Evolutionary conservation across 1,140 invertebrate genomes (phyloP), one percentile per base, ranked within the genome.

Genomic region (Homalodisca vitripennis): DNA sequence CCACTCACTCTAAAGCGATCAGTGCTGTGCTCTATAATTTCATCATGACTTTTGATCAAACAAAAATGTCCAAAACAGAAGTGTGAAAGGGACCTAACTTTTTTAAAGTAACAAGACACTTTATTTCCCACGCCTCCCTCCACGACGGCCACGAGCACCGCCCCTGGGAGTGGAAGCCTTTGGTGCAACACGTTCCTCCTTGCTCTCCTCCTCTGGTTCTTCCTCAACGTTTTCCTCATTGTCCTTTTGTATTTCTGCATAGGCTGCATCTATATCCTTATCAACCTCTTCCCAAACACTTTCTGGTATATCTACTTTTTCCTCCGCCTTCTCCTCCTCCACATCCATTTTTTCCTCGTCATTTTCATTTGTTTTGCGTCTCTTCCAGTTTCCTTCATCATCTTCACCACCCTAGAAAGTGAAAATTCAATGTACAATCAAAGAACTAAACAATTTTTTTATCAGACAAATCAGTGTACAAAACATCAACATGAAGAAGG

Each of bases 241-340:
- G 6, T 67, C 65, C 12, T 34, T 24, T 47, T 41, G 3, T 60
- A 17, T 29, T 32, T 17, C 48, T 31, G 13, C 24, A 3, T 64
- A 47, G 0, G 14, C 47, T 29, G 48, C 67, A 22, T 55, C 46
- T 30, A 55, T 53, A 10, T 76, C 74, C 2, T 73, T 70, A 14
- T 79, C 77, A 10, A 79, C 78, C 27, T 80, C 77, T n/a, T 71
- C 73, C 24, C 73, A 73, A 51, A 75, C 77, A 48, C 78, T 79
- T 26, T 69, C 65, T 1, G 78, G 72, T 32, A 78, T 67, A 69
- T 80, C 79, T 41, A 77, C 75, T 53, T 77, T 75, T 26, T 77
- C 77, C 0, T 73, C 68, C 20, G 79, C 78, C 22, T 77, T 73
- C 26, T 71, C 70, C 24, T 32, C 63, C 6, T 60, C 55, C 55